These are phyloP conservation scores for Seriola rivoliana DNA, from an alignment of 2,113 vertebrate species.

Conservation along the genomic window DNA sequence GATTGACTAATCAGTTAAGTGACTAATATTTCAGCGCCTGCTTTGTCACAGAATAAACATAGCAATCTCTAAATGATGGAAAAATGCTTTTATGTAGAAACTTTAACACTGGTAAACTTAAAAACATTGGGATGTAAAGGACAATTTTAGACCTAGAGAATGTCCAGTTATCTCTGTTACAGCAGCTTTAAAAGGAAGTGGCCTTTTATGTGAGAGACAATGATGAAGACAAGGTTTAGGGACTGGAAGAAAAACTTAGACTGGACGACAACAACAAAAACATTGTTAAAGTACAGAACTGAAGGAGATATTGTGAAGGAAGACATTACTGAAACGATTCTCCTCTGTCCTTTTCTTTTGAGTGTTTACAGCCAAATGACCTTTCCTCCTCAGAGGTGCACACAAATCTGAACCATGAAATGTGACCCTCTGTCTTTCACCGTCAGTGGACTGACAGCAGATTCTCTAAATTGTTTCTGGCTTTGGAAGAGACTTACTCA, in stretches of 20 bases:
- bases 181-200: background rate
- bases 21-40: background rate
- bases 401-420: slow-evolving; percentile 51
- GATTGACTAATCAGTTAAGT: too few relatives aligned
- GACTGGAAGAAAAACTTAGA: background rate
- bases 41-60: background rate
- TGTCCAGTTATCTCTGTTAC: background rate
- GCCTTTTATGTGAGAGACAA: background rate
- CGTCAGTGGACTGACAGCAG: slow-evolving; percentile 15
- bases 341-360: slow-evolving; percentile 6
- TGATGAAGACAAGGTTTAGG: background rate
- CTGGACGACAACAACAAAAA: background rate
- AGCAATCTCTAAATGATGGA: background rate
- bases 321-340: background rate
- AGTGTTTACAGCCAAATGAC: slow-evolving; percentile 32
- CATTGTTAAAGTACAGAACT: background rate
- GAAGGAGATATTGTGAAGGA: slow-evolving; percentile 10
- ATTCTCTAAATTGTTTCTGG: slow-evolving; percentile 45
- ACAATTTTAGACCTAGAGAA: background rate
- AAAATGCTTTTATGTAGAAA: background rate
- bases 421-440: slow-evolving; percentile 28
- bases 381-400: slow-evolving; percentile 33
- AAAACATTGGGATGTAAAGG: background rate
- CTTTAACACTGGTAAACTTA: too few relatives aligned
- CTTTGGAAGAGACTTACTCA: slow-evolving; percentile 25